Percentiles rank a stretch among this genome's conserved stretches.
These are phyloP conservation scores for Raja brachyura DNA, from an alignment of 2,113 vertebrate genomes.

Conservation along the genomic window DNA sequence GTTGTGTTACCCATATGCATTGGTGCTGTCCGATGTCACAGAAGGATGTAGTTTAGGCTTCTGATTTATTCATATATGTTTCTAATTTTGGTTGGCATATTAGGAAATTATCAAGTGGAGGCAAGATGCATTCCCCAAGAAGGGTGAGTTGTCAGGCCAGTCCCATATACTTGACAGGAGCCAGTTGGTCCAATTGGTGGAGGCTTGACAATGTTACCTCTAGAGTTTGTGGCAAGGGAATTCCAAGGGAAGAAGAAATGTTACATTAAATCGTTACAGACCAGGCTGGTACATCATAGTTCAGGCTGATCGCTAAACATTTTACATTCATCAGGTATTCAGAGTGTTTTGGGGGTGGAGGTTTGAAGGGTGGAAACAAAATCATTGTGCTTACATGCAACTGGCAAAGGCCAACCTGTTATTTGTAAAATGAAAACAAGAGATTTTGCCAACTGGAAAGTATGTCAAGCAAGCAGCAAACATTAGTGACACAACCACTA, in stretches of 20 bases:
- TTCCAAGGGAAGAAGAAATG: neutral
- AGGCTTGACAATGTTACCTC: neutral
- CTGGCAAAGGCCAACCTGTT: constrained; percentile 55
- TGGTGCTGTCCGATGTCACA: neutral
- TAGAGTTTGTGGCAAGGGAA: neutral
- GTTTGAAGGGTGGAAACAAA: neutral
- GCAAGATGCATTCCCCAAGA: neutral
- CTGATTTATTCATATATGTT: neutral
- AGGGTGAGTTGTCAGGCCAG: neutral
- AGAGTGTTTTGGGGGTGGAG: too few species aligned
- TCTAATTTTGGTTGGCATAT: neutral
- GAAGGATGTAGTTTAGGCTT: neutral
- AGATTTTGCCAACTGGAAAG: constrained; percentile 52
- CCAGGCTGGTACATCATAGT: constrained; percentile 34
- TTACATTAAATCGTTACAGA: neutral
- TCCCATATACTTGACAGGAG: neutral
- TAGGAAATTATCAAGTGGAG: neutral
- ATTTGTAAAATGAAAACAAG: constrained; percentile 60
- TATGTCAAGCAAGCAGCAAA: constrained; percentile 66
- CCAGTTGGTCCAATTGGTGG: neutral
- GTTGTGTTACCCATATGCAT: neutral
- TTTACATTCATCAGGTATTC: constrained; percentile 13
- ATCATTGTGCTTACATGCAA: constrained; percentile 53
- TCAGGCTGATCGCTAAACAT: neutral
- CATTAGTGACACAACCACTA: constrained; percentile 47